Conservation (phyloP, 2,888 invertebrate genomes). For the Lumbricus terrestris region DNA sequence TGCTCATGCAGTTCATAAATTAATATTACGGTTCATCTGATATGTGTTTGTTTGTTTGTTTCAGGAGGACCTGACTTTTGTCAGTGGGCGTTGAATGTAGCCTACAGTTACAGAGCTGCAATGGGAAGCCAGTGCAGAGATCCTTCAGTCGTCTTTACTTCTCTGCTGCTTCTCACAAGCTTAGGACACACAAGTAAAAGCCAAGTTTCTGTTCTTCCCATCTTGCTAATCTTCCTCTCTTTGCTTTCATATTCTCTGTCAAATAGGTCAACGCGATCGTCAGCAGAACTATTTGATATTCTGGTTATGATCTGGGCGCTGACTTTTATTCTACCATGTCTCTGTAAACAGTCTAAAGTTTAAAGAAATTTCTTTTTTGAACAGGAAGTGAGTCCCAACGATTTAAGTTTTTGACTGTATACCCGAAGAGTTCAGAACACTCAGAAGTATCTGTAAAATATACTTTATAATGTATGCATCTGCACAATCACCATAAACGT, state of each 20-base stretch:
- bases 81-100: neutral
- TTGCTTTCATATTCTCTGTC: neutral
- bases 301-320: no score
- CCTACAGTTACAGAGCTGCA: neutral
- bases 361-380: no score
- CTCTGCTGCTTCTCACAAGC: neutral
- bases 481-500: no score
- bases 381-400: no score
- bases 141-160: neutral
- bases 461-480: no score
- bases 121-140: neutral
- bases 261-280: no score
- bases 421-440: no score
- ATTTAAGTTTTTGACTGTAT: no score
- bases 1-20: neutral
- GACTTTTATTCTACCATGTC: no score
- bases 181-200: neutral
- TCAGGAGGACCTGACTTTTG: neutral
- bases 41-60: neutral
- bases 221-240: neutral
- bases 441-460: no score
- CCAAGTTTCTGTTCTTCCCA: neutral
- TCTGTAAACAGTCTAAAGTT: no score
- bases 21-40: neutral
- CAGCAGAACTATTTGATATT: no score